phyloP scores from a whole-genome alignment of 2,888 invertebrate genomes.

The Lycaena phlaeas region DNA sequence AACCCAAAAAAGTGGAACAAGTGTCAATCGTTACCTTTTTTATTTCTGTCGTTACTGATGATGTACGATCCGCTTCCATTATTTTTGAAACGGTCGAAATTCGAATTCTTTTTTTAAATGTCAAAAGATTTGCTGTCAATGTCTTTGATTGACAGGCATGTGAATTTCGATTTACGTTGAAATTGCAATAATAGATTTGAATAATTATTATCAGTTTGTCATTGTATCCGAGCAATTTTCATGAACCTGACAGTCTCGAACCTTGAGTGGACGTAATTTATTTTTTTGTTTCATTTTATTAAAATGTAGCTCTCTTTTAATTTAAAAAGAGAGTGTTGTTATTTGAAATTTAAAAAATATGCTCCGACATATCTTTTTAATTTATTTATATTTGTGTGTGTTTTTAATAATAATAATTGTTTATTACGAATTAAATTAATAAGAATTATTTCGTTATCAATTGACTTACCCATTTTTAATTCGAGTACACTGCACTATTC shows the following conservation, averaged over 20 bases:
- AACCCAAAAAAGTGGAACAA: too few relatives aligned
- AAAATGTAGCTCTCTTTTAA: neutral
- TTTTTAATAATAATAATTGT: too few relatives aligned
- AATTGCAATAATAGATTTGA: slow-evolving; percentile 28
- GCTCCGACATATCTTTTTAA: too few relatives aligned
- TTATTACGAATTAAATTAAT: too few relatives aligned
- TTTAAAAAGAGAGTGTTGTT: too few relatives aligned
- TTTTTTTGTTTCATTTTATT: too few relatives aligned
- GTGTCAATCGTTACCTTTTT: too few relatives aligned
- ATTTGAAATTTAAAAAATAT: too few relatives aligned
- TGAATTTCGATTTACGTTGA: slow-evolving; percentile 30
- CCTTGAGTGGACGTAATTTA: neutral
- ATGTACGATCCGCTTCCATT: too few relatives aligned
- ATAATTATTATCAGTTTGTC: slow-evolving; percentile 28
- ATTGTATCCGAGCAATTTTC: slow-evolving; percentile 25
- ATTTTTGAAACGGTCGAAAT: neutral
- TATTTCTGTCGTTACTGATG: too few relatives aligned
- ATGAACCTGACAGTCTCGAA: slow-evolving; percentile 15
- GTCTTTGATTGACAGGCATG: slow-evolving; percentile 46
- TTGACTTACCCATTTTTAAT: slow-evolving; percentile 51
- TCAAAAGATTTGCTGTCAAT: slow-evolving; percentile 19
- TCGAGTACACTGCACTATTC: slow-evolving; percentile 53
- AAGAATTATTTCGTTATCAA: too few relatives aligned
- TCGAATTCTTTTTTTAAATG: neutral
- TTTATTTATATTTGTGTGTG: too few relatives aligned